Percentiles rank a stretch among this genome's conserved stretches.
Evolutionary conservation across 2,888 invertebrate species (phyloP).

Genomic region (Dynastes grantii): DNA sequence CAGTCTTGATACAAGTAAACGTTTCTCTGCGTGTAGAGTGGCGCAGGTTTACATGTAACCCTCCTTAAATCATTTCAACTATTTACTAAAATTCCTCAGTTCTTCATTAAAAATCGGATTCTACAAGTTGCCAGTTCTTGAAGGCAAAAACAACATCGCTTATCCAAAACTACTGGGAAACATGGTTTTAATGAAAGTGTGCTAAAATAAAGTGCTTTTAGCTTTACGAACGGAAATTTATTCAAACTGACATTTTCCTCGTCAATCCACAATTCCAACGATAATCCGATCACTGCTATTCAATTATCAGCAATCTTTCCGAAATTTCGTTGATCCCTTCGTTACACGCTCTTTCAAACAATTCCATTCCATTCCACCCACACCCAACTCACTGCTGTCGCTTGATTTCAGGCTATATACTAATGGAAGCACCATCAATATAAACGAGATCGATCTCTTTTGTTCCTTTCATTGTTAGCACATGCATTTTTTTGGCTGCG

Average conservation of each 20-base stretch:
- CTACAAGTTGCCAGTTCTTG: no score
- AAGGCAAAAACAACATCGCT: no score
- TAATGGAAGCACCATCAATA: slow-evolving; percentile 30
- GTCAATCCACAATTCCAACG: slow-evolving; percentile 1
- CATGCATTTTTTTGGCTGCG: slow-evolving; percentile 30
- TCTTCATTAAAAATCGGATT: no score
- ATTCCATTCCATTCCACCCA: neutral
- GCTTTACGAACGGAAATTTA: neutral
- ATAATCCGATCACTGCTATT: slow-evolving; percentile 25
- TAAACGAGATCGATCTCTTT: slow-evolving; percentile 36
- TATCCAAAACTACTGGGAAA: no score
- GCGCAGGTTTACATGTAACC: no score
- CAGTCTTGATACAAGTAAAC: no score
- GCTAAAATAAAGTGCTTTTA: no score
- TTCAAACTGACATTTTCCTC: neutral
- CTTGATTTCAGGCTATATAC: slow-evolving; percentile 5
- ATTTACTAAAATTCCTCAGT: no score
- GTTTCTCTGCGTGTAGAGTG: no score
- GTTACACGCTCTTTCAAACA: slow-evolving; percentile 23
- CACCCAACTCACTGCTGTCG: neutral
- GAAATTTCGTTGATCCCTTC: slow-evolving; percentile 36
- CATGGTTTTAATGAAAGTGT: no score
- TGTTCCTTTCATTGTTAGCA: slow-evolving; percentile 34
- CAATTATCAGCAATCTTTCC: slow-evolving; percentile 27
- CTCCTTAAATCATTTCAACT: no score